A percentile compares a stretch with the other conserved stretches of the same genome.
Evolutionary conservation across 2,113 vertebrate species (phyloP).

Genomic region (Apus apus): DNA sequence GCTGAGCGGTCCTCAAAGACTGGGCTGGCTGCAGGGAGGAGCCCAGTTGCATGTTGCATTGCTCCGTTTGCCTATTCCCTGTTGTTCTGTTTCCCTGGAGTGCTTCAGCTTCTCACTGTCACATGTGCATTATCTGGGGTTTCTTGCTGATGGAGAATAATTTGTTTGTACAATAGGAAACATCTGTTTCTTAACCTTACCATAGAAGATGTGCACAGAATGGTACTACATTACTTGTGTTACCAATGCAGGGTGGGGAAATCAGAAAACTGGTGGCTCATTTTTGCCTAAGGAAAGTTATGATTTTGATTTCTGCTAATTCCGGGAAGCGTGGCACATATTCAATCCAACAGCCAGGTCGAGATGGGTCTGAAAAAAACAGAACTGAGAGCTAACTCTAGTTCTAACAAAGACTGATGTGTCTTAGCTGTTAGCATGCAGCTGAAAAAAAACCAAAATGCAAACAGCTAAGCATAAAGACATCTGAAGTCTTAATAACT

Average conservation of each 20-base stretch:
- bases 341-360: neutral
- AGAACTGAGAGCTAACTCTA: neutral
- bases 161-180: neutral
- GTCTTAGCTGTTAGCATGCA: neutral
- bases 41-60: neutral
- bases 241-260: neutral
- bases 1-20: neutral
- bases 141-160: neutral
- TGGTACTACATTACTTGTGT: neutral
- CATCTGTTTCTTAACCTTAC: neutral
- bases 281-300: neutral
- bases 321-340: neutral
- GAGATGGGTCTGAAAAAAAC: neutral
- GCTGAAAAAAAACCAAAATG: neutral
- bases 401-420: neutral
- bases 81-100: neutral
- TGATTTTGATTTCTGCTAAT: neutral
- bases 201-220: neutral
- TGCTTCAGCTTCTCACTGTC: neutral
- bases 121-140: neutral
- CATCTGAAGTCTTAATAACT: slow-evolving; percentile 5
- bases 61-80: neutral
- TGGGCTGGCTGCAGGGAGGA: neutral
- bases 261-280: neutral
- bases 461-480: neutral